These are phyloP conservation scores for Epiblema foenella DNA, from an alignment of 2,888 invertebrate genomes.

Conservation along the genomic window DNA sequence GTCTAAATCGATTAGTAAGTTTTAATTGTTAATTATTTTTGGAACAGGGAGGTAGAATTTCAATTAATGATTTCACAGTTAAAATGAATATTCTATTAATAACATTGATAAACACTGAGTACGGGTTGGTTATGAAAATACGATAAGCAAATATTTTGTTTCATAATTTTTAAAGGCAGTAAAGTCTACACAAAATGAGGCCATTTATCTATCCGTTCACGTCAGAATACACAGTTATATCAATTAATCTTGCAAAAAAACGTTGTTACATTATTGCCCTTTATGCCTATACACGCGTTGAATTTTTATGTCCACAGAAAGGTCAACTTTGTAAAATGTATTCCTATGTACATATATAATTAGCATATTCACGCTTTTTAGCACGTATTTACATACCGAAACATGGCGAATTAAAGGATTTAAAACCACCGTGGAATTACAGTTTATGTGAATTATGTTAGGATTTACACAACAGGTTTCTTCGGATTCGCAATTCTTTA, in stretches of 20 bases:
- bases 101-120: conserved; percentile 1
- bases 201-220: conserved; percentile 20
- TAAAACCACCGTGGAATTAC: too few relatives aligned
- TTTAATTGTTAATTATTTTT: conserved; percentile 9
- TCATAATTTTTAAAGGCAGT: not conserved
- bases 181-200: conserved; percentile 14
- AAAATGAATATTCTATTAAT: not conserved
- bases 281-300: conserved; percentile 3
- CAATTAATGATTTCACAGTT: not conserved
- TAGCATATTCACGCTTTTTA: not conserved
- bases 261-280: conserved; percentile 11
- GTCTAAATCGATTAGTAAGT: conserved; percentile 13
- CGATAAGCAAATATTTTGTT: not conserved
- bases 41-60: not conserved
- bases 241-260: conserved; percentile 34
- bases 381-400: not conserved
- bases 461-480: too few relatives aligned
- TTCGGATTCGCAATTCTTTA: too few relatives aligned
- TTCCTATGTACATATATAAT: not conserved
- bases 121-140: not conserved
- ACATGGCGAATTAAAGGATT: too few relatives aligned
- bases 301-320: conserved; percentile 20
- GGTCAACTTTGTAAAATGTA: too few relatives aligned
- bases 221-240: conserved; percentile 14
- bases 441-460: too few relatives aligned